These are phyloP conservation scores for Varanus komodoensis DNA, from an alignment of 2,113 vertebrate genomes.

Conservation along the genomic window DNA sequence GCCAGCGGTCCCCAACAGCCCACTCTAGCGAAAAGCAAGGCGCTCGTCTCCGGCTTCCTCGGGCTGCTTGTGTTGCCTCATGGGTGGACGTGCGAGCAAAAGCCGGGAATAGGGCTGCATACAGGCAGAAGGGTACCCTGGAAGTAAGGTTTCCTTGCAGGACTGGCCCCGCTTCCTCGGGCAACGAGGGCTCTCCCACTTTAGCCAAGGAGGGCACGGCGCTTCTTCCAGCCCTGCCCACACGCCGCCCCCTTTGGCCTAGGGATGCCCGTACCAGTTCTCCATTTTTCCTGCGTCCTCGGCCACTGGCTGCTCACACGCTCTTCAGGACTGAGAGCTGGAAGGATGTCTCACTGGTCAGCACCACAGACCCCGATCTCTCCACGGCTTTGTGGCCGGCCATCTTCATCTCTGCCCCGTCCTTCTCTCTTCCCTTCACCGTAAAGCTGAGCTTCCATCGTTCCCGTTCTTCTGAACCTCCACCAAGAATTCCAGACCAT, in stretches of 20 bases:
- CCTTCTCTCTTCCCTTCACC: neutral
- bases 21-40: neutral
- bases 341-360: neutral
- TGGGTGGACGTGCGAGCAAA: neutral
- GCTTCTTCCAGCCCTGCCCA: neutral
- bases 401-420: too few relatives aligned
- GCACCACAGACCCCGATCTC: neutral
- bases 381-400: neutral
- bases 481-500: neutral
- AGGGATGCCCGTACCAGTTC: neutral
- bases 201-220: neutral
- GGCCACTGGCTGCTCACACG: neutral
- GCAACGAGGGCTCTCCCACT: neutral
- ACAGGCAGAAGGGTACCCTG: too few relatives aligned
- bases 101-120: too few relatives aligned
- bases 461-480: neutral
- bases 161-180: neutral
- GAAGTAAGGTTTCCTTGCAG: neutral
- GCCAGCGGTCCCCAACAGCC: too few relatives aligned
- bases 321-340: neutral
- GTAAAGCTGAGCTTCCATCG: neutral
- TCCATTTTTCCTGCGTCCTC: neutral
- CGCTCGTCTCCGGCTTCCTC: neutral
- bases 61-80: neutral
- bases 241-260: neutral